phyloP scores from a whole-genome alignment of 1,140 invertebrate species.

The Hestina assimilis region DNA sequence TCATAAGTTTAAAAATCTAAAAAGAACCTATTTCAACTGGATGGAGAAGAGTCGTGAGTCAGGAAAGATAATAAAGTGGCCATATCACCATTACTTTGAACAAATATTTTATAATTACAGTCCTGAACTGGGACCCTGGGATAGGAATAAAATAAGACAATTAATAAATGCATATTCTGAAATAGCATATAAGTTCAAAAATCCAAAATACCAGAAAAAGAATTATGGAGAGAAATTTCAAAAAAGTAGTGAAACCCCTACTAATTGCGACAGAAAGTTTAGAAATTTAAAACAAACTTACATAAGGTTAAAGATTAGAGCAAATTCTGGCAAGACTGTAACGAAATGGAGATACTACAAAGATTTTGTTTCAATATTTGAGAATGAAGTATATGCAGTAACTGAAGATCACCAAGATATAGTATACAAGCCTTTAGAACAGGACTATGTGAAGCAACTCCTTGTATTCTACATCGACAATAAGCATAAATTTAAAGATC shows the following conservation, averaged over 20 bases:
- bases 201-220: constrained; percentile 66
- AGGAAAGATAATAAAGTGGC: constrained; percentile 63
- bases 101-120: constrained; percentile 67
- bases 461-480: constrained; percentile 61
- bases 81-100: constrained; percentile 66
- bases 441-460: constrained; percentile 56
- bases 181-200: constrained; percentile 59
- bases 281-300: constrained; percentile 72
- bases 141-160: constrained; percentile 52
- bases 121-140: constrained; percentile 53
- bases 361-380: constrained; percentile 63
- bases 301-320: constrained; percentile 53
- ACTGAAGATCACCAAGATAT: constrained; percentile 26
- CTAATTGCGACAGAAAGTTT: constrained; percentile 65
- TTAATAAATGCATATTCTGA: constrained; percentile 58
- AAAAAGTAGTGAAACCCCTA: constrained; percentile 51
- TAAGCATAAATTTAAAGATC: constrained; percentile 59
- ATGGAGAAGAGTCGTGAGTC: constrained; percentile 48
- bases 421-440: constrained; percentile 35
- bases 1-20: constrained; percentile 70
- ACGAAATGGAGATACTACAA: constrained; percentile 69
- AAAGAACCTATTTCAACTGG: constrained; percentile 70
- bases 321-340: constrained; percentile 40
- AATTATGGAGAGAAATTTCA: constrained; percentile 68
- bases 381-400: constrained; percentile 27